These are phyloP conservation scores for Brenthis daphne DNA, from an alignment of 2,888 invertebrate species.

Conservation along the genomic window DNA sequence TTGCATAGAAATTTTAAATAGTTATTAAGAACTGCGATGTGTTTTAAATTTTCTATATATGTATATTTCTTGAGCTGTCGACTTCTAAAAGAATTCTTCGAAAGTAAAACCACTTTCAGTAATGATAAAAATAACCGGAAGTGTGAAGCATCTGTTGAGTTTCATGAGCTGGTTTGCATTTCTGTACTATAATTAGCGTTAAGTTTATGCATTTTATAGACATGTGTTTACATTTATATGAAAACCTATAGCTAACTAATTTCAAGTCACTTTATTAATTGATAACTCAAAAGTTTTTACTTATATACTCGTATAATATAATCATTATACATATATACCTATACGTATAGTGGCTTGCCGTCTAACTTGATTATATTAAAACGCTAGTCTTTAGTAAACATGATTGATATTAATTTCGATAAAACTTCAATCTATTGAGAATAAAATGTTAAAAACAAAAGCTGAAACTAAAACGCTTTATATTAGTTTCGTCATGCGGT, in stretches of 20 bases:
- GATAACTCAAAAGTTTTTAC: too few species aligned
- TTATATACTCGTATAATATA: too few species aligned
- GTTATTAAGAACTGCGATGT: background rate
- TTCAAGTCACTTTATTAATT: too few species aligned
- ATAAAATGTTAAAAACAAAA: slow-evolving; percentile 27
- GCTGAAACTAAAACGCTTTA: slow-evolving; percentile 33
- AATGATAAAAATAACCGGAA: slow-evolving; percentile 49
- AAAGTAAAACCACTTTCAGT: slow-evolving; percentile 30
- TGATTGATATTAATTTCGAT: too few species aligned
- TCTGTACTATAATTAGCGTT: slow-evolving; percentile 37
- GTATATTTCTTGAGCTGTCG: slow-evolving; percentile 6
- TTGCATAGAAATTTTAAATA: background rate
- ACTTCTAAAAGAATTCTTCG: slow-evolving; percentile 13
- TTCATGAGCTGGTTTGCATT: slow-evolving; percentile 37
- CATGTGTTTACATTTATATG: background rate
- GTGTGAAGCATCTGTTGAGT: slow-evolving; percentile 47
- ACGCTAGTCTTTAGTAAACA: too few species aligned
- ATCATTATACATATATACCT: background rate
- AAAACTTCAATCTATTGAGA: too few species aligned
- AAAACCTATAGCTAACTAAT: background rate
- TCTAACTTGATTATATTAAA: too few species aligned
- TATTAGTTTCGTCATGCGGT: slow-evolving; percentile 84
- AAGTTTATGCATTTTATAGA: slow-evolving; percentile 26
- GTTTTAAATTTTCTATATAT: background rate
- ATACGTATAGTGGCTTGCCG: background rate